Base-by-base conservation (phyloP, 92 coral and sea anemone species). In the Palythoa caribaeorum region DNA sequence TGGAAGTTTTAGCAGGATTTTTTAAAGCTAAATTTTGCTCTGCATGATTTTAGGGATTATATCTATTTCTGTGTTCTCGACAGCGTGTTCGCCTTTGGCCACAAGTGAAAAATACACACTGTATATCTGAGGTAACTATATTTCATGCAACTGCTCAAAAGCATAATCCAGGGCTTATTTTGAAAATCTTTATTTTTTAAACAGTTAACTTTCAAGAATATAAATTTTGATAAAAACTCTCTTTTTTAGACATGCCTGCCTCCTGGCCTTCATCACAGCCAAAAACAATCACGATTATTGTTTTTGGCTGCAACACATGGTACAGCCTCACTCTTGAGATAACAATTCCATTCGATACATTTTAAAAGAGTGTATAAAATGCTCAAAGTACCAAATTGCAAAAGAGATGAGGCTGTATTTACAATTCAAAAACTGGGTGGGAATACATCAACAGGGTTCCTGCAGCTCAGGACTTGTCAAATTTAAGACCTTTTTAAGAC, bases 261-360 rank as follows among this genome's bases (percentile, higher is more conserved):
- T 62, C 69, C 69, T 62, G 69, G 69, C 69, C 69, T 62, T 16
- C 36, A 62, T 62, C 69, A 62, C 36, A 62, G 69, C 69, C 69
- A 62, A 62, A 62, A 62, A 62, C 69, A 62, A 62, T 62, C n/a
- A 62, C 17, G 36, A 35, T 62, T 36, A 62, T 62, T 62, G 69
- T n/a, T 62, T 62, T 62, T 62, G 69, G 69, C 69, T 62, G 69
- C 69, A 62, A 62, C 35, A 62, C 36, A 62, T 62, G 69, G 69
- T 62, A 62, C 69, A 62, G 69, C 69, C 69, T 62, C 69, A 62
- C 69, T 62, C 69, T 62, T 62, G 69, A 62, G 69, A 62, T 62
- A 62, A 62, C 69, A 62, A 16, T 62, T 62, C 69, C 69, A 62
- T 62, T 62, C 36, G 69, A 62, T 62, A 62, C 35, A 62, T 62